phyloP scores from a whole-genome alignment of 2,113 vertebrate genomes.

The Loxodonta africana region DNA sequence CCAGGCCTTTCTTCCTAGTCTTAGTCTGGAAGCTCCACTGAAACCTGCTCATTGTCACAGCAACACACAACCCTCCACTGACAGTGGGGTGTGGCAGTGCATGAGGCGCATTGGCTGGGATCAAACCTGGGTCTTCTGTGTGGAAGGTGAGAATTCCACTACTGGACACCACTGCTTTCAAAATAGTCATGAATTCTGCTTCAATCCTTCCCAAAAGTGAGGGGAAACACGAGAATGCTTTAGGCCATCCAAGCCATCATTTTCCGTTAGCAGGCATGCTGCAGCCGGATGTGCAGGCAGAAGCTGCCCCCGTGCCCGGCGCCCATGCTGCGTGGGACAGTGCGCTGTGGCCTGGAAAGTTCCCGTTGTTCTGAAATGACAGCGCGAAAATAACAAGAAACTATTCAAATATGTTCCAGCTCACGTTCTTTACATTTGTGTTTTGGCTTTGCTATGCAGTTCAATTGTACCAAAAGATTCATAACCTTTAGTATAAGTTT shows the following conservation, averaged over 20 bases:
- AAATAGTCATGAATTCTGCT: slow-evolving; percentile 40
- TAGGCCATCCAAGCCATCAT: background rate
- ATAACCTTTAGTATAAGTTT: slow-evolving; percentile 18
- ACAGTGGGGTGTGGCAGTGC: too few species aligned
- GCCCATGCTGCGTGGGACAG: slow-evolving; percentile 69
- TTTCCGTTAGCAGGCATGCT: background rate
- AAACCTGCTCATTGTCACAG: too few species aligned
- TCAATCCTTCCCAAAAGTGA: slow-evolving; percentile 47
- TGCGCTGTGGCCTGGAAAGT: slow-evolving; percentile 66
- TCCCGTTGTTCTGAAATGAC: slow-evolving; percentile 73
- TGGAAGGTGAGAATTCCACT: too few species aligned
- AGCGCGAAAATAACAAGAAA: slow-evolving; percentile 27
- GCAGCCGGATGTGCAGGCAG: slow-evolving; percentile 32
- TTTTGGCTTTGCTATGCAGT: background rate
- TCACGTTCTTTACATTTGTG: slow-evolving; percentile 63
- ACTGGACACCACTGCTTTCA: too few species aligned
- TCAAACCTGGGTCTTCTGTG: too few species aligned
- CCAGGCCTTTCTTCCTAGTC: too few species aligned
- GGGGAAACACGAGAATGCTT: slow-evolving; percentile 41
- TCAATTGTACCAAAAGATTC: background rate
- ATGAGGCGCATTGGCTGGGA: too few species aligned
- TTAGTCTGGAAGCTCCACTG: too few species aligned
- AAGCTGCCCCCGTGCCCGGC: slow-evolving; percentile 63
- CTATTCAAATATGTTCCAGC: slow-evolving; percentile 36
- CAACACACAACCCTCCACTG: too few species aligned